A percentile compares a stretch with the other conserved stretches of the same genome.
Evolutionary conservation across 2,888 invertebrate genomes (phyloP).

Genomic region (Strigamia maritima): DNA sequence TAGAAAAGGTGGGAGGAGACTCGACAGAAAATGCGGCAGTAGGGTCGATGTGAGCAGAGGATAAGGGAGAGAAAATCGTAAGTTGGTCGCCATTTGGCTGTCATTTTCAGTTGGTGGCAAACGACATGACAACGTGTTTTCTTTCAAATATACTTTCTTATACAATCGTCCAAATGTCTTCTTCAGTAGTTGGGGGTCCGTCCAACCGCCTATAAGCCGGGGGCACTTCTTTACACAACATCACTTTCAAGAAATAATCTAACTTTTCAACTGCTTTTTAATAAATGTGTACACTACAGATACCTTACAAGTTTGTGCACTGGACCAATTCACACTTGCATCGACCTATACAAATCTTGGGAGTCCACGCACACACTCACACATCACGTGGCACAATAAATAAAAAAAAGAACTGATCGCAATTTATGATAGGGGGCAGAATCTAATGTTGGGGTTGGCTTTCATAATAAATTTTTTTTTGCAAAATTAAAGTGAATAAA

Average conservation of each 20-base stretch:
- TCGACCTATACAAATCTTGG: not conserved
- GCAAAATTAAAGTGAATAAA: not conserved
- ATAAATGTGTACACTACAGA: constrained; percentile 26
- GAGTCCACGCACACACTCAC: not conserved
- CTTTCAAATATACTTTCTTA: constrained; percentile 31
- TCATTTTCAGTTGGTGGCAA: constrained; percentile 34
- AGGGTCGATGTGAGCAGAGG: constrained; percentile 34
- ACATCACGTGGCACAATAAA: constrained; percentile 5
- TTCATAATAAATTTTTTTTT: not conserved
- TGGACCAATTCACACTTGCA: constrained; percentile 22
- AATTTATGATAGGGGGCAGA: constrained; percentile 23
- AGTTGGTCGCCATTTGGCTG: constrained; percentile 32
- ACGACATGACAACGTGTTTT: constrained; percentile 34
- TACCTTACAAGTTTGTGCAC: constrained; percentile 12
- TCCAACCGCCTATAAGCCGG: not conserved
- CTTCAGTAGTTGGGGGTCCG: constrained; percentile 29
- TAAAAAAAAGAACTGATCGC: constrained; percentile 22
- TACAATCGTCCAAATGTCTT: constrained; percentile 30
- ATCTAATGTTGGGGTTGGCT: constrained; percentile 1
- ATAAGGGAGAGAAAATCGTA: constrained; percentile 17
- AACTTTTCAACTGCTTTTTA: constrained; percentile 22
- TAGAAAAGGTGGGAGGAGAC: constrained; percentile 34
- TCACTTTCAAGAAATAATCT: constrained; percentile 21
- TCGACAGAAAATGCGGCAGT: constrained; percentile 26
- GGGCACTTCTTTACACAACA: constrained; percentile 8